phyloP scores from a whole-genome alignment of 37 sponge, comb jelly and placozoan species.

The Cladorhizidae sp. region DNA sequence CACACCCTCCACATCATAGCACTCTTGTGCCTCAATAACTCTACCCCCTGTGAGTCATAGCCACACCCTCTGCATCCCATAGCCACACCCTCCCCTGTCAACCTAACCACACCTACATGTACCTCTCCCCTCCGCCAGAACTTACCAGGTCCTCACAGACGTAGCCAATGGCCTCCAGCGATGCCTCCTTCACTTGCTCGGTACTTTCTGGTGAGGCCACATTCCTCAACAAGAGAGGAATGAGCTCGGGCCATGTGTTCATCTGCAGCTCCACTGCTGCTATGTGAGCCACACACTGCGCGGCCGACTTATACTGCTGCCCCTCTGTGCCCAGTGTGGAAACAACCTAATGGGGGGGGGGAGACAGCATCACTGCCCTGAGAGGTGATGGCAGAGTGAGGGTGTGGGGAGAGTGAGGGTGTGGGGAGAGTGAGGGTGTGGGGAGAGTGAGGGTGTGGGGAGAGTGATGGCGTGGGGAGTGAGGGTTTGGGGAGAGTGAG shows the following conservation, averaged over 20 bases:
- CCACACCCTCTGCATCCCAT: neutral
- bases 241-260: conserved; percentile 84
- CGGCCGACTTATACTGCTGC: conserved; percentile 77
- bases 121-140: neutral
- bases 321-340: conserved; percentile 91
- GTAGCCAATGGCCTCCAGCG: conserved; percentile 91
- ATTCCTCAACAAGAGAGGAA: conserved; percentile 49
- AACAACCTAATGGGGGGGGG: conserved; percentile 59
- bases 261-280: conserved; percentile 88
- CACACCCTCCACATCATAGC: neutral
- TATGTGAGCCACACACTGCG: conserved; percentile 94
- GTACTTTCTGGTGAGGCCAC: conserved; percentile 23
- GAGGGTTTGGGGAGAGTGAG: no score
- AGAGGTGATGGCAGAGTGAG: no score
- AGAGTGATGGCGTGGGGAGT: no score
- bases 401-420: no score
- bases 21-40: neutral
- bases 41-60: conserved; percentile 24
- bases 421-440: no score
- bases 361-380: no score
- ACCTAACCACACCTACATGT: no score
- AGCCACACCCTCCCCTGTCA: neutral
- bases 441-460: no score
- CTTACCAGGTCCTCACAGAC: conserved; percentile 94
- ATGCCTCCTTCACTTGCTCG: conserved; percentile 88